phyloP scores from a whole-genome alignment of 2,113 vertebrate genomes.

The Stercorarius parasiticus region DNA sequence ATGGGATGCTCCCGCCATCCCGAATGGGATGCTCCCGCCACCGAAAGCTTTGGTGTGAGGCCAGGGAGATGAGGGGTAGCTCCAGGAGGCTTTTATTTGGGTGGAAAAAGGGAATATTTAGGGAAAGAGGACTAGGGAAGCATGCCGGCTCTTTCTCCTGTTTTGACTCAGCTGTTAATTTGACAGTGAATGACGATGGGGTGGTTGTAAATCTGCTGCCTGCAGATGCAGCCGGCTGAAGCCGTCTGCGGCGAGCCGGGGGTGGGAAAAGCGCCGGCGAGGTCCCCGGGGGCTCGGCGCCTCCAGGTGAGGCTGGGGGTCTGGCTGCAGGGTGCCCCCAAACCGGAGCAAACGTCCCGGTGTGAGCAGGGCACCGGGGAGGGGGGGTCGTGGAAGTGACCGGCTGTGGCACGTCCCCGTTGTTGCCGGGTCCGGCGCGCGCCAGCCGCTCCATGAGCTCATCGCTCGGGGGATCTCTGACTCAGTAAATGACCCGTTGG shows the following conservation, averaged over 20 bases:
- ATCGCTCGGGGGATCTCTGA: constrained; percentile 21
- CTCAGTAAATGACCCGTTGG: background rate
- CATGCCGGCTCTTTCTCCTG: background rate
- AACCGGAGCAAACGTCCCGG: fast-evolving
- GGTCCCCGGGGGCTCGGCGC: background rate
- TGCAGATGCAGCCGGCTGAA: background rate
- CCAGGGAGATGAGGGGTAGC: background rate
- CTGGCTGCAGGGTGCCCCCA: background rate
- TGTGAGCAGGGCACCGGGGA: background rate
- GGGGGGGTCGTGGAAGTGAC: background rate
- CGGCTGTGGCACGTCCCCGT: background rate
- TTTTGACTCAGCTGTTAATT: background rate
- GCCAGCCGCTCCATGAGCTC: constrained; percentile 12
- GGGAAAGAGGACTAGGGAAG: background rate
- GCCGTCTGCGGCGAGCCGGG: background rate
- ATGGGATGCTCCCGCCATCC: background rate
- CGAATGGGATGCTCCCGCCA: background rate
- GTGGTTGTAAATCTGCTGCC: constrained; percentile 32
- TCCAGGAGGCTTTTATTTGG: background rate
- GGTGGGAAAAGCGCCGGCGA: background rate
- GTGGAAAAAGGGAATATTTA: background rate
- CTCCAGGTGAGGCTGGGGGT: background rate
- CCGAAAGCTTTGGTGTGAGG: background rate
- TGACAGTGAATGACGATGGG: background rate
- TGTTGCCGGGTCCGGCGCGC: background rate